Percentiles rank a stretch among this genome's conserved stretches.
These are phyloP conservation scores for Collichthys lucidus DNA, from an alignment of 2,113 vertebrate species.

Conservation along the genomic window DNA sequence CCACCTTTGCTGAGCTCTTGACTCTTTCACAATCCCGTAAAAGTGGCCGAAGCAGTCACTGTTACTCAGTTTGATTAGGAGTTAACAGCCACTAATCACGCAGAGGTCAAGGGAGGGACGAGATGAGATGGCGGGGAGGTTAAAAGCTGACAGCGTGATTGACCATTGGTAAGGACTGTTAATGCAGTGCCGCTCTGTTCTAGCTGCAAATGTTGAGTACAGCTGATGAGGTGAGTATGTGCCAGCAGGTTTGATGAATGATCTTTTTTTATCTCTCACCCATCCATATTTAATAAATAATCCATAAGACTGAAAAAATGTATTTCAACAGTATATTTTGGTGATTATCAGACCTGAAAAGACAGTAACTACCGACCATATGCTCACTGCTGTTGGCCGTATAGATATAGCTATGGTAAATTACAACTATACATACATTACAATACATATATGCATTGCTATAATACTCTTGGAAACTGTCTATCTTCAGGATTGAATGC, in stretches of 20 bases:
- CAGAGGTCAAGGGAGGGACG: not conserved
- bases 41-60: not conserved
- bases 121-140: not conserved
- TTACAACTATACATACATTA: not conserved
- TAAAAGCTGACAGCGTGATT: not conserved
- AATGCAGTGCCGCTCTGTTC: not conserved
- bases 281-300: not conserved
- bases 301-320: not conserved
- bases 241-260: not conserved
- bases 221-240: not conserved
- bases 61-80: not conserved
- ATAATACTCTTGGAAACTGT: not conserved
- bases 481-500: not conserved
- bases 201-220: not conserved
- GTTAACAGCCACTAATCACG: not conserved
- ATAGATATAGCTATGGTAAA: not conserved
- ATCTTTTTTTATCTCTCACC: not conserved
- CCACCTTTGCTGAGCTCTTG: not conserved
- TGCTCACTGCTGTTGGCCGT: not conserved
- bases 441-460: not conserved
- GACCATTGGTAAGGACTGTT: too few species aligned
- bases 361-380: not conserved
- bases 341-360: not conserved
- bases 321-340: too few species aligned
- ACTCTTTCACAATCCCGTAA: not conserved